phyloP scores from a whole-genome alignment of 2,888 invertebrate genomes.

The Lumbricus terrestris region DNA sequence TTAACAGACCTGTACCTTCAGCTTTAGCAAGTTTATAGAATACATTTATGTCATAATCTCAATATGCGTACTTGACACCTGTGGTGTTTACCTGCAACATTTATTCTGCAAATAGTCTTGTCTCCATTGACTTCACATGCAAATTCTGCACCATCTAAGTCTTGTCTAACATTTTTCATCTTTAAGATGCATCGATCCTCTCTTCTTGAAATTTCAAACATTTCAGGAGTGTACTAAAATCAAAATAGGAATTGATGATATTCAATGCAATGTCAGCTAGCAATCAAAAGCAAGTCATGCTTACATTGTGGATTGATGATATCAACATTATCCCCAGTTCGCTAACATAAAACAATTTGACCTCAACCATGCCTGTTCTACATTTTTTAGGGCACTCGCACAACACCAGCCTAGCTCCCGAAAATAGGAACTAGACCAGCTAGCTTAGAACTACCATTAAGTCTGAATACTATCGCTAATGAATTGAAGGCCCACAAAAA shows the following conservation, averaged over 20 bases:
- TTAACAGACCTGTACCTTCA: too few species aligned
- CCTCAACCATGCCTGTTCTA: not conserved
- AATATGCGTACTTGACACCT: not conserved
- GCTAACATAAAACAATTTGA: not conserved
- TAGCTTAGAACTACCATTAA: too few species aligned
- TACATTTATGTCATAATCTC: too few species aligned
- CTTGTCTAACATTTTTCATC: slow-evolving; percentile 77
- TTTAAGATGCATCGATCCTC: slow-evolving; percentile 75
- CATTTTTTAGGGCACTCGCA: not conserved
- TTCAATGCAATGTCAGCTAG: too few species aligned
- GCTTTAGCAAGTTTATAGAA: too few species aligned
- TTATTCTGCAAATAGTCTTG: slow-evolving; percentile 48
- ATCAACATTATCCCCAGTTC: not conserved
- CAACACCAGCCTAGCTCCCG: too few species aligned
- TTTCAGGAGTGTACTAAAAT: slow-evolving; percentile 64
- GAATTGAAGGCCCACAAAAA: not conserved
- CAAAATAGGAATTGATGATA: not conserved
- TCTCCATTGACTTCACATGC: slow-evolving; percentile 69
- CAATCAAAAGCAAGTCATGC: not conserved
- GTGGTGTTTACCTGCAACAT: slow-evolving; percentile 48
- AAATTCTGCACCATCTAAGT: slow-evolving; percentile 81
- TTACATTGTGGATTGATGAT: not conserved
- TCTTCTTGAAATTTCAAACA: slow-evolving; percentile 73
- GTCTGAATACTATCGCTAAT: not conserved
- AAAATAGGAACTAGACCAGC: not conserved